phyloP scores from a whole-genome alignment of 2,797 vertebrate genomes.

The Argya squamiceps region DNA sequence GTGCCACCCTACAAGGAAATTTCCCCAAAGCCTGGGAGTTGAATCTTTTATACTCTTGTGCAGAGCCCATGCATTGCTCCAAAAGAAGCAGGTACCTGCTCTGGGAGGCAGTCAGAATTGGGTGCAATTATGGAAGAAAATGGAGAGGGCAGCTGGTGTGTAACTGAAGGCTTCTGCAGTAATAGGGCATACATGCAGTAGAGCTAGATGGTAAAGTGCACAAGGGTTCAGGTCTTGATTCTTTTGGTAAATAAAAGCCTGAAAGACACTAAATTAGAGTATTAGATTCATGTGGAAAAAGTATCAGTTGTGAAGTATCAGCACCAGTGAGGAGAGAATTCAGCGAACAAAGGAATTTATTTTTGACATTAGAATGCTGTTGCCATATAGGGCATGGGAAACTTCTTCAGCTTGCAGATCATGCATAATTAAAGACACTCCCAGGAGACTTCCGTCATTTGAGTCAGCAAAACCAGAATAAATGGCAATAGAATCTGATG shows the following conservation, averaged over 20 bases:
- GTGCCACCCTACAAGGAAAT: not conserved
- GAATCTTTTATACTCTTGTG: not conserved
- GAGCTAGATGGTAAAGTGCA: not conserved
- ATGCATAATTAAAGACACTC: not conserved
- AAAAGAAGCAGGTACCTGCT: not conserved
- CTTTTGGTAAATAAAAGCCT: not conserved
- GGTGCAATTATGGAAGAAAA: not conserved
- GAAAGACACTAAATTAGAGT: not conserved
- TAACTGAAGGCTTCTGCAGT: not conserved
- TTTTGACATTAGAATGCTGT: not conserved
- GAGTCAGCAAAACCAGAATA: constrained; percentile 32
- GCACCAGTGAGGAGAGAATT: not conserved
- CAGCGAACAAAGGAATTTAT: not conserved
- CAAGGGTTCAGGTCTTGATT: not conserved
- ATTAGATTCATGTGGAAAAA: not conserved
- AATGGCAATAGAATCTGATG: not conserved
- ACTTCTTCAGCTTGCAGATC: not conserved
- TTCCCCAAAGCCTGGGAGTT: not conserved
- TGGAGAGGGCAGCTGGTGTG: not conserved
- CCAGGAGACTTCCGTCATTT: not conserved
- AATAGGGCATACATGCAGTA: not conserved
- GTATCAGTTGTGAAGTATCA: not conserved
- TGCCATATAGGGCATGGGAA: not conserved
- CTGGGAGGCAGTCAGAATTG: not conserved
- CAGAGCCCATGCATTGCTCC: not conserved